Base-by-base conservation (phyloP, 2,113 vertebrate genomes). In the Lophotis ruficrista region DNA sequence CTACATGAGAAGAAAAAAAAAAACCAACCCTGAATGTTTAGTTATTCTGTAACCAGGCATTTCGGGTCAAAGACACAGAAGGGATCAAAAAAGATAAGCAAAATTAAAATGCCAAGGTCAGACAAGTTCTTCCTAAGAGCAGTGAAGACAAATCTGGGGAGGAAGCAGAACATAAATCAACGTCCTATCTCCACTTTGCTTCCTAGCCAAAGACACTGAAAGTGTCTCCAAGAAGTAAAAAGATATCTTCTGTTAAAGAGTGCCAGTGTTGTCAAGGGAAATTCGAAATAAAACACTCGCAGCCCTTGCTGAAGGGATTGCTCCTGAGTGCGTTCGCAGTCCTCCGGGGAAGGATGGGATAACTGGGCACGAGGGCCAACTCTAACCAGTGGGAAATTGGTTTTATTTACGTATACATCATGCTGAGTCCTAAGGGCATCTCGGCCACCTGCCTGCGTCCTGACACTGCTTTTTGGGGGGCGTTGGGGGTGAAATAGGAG, bases 11-110 rank as follows among this genome's bases (percentile, higher is more conserved):
- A 72, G 28, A n/a, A 56, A 71, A 96, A 82, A 71, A 30, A 30
- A 37, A 56, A 66, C 21, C 33, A 80, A 33, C 75, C 38, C 73
- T 70, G 83, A 82, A 16, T 92, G 82, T 94, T 94, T 94, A 83
- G 97, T 98, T 98, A 98, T 83, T 98, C 76, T 98, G 65, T 98
- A 98, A 98, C 98, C 92, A 98, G 90, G 92, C 89, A 60, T 53
- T 90, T 95, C 83, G 7, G 97, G 97, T 98, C 97, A 98, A 97
- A 98, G 98, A 97, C 97, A 98, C 66, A 79, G 69, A 70, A 96
- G 79, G 64, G 95, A 96, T 89, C 91, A 94, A 89, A 97, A 95
- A 87, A 97, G 70, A 96, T 83, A 95, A 97, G 96, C 65, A 57
- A 86, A 90, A 94, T 65, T 83, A 90, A 95, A 88, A 95, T 16